Evolutionary conservation across 2,113 vertebrate species (phyloP).

Genomic region (Channa argus): DNA sequence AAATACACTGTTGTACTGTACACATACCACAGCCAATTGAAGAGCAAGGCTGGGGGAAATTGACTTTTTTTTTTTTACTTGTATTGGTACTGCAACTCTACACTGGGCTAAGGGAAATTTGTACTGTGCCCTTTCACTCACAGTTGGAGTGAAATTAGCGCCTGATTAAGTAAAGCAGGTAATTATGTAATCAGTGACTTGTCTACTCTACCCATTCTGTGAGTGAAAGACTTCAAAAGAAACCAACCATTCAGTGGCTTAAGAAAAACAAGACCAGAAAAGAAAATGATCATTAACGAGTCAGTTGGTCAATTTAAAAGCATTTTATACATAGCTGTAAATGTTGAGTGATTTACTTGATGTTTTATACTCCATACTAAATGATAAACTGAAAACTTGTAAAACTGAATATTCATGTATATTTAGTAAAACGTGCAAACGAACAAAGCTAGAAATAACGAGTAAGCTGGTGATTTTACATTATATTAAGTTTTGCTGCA

Average conservation of each 20-base stretch:
- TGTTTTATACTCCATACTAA: background rate
- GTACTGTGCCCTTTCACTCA: slow-evolving; percentile 13
- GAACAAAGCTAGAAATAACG: background rate
- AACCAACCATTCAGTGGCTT: background rate
- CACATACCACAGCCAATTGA: background rate
- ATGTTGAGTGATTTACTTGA: background rate
- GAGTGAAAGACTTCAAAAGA: slow-evolving; percentile 9
- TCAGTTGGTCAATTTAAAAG: background rate
- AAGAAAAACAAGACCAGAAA: background rate
- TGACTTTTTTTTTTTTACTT: background rate
- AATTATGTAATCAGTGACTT: slow-evolving; percentile 55
- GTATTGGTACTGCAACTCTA: background rate
- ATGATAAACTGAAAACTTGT: no score
- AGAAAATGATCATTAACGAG: background rate
- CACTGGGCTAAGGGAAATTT: background rate
- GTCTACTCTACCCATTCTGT: slow-evolving; percentile 10
- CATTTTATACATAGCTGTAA: background rate
- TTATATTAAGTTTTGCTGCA: no score
- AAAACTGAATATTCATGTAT: background rate
- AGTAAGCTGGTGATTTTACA: background rate
- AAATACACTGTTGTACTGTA: background rate
- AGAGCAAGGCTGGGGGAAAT: background rate
- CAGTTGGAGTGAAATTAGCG: slow-evolving; percentile 24
- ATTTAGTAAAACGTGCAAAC: no score
- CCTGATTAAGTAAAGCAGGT: slow-evolving; percentile 41